Percentiles rank a stretch among this genome's conserved stretches.
Evolutionary conservation across 2,888 invertebrate species (phyloP).

Genomic region (Rosalia funebris): DNA sequence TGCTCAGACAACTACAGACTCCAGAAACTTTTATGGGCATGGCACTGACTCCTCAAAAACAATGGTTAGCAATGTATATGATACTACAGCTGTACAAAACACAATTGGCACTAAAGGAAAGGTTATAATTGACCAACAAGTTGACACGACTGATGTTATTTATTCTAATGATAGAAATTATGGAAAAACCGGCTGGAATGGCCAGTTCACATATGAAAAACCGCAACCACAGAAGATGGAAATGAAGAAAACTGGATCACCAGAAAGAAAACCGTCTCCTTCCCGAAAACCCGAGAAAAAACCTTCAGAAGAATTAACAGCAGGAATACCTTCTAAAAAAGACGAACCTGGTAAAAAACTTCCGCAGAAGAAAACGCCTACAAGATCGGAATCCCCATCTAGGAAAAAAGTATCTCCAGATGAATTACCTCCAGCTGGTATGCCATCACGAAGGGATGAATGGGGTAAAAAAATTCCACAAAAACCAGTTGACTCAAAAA

Average conservation of each 20-base stretch:
- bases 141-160: constrained; percentile 61
- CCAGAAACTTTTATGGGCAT: constrained; percentile 59
- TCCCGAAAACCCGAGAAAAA: constrained; percentile 24
- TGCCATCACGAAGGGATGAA: neutral
- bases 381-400: constrained; percentile 5
- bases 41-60: constrained; percentile 53
- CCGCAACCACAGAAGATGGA: constrained; percentile 34
- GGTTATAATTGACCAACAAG: constrained; percentile 65
- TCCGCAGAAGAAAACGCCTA: neutral
- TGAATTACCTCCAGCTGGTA: constrained; percentile 15
- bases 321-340: constrained; percentile 29
- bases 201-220: constrained; percentile 58
- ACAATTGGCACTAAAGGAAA: constrained; percentile 62
- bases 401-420: constrained; percentile 11
- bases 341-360: neutral
- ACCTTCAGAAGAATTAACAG: constrained; percentile 32
- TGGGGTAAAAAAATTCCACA: neutral
- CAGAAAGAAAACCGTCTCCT: constrained; percentile 26
- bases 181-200: constrained; percentile 63
- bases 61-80: constrained; percentile 58
- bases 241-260: constrained; percentile 19
- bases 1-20: constrained; percentile 51
- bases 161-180: constrained; percentile 61
- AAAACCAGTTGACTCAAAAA: neutral
- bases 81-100: constrained; percentile 59